Evolutionary conservation across 2,113 vertebrate genomes (phyloP), one percentile per base, ranked within the genome.

Genomic region (Halichoeres trimaculatus): DNA sequence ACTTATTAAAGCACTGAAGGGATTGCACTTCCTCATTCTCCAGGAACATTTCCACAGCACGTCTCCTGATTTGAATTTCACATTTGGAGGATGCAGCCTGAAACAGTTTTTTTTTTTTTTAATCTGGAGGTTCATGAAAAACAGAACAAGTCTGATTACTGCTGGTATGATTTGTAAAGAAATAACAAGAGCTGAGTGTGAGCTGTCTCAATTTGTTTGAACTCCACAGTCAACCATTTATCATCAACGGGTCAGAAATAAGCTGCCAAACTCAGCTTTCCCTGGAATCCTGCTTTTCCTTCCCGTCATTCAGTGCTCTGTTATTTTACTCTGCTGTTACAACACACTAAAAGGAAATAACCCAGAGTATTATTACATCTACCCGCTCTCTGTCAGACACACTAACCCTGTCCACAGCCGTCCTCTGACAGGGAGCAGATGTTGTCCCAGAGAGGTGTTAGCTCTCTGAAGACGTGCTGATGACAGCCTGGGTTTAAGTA

Each of bases 21-120:
- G 43, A 20, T 1, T 5, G 38, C 10, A 64, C 78, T 71, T 84
- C 68, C 43, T 34, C n/a, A 19, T 79, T 61, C 57, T 81, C 47
- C 53, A 47, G 30, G 35, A 56, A n/a, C 34, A 7, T 19, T 55
- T 60, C 52, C 48, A 35, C 12, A 41, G 11, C 40, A 9, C 43
- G 9, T 22, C 20, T 24, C 1, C 9, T 14, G 6, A 48, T 82
- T 72, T 73, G 58, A 75, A 67, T 64, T 45, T 13, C 14, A 1
- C 9, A 7, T 47, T 52, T 36, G 43, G 51, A 26, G 8, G 20
- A 14, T 47, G 41, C 16, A 45, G 14, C 43, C 5, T 14, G 43
- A 41, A 45, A 19, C 7, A 0, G 30, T 17, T 45, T 19, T 45
- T 45, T 14, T 14, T 12, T 13, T 5, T 5, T 4, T 6, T 30